phyloP scores from a whole-genome alignment of 2,888 invertebrate genomes.

The Sarcophaga carnaria region DNA sequence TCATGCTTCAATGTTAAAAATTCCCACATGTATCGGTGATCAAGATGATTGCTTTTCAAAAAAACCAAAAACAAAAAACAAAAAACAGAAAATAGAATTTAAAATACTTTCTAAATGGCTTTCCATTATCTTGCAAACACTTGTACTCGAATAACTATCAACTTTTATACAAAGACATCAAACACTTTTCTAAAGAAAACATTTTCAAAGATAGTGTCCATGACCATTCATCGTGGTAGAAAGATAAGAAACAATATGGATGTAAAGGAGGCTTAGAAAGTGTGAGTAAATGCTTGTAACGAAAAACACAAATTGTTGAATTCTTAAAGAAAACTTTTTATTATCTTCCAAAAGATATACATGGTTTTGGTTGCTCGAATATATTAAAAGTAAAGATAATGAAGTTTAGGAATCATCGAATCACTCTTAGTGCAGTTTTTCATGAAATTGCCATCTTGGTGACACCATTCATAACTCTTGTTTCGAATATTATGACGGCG shows the following conservation, averaged over 20 bases:
- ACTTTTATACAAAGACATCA: slow-evolving; percentile 37
- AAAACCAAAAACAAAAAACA: not conserved
- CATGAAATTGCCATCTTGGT: too few species aligned
- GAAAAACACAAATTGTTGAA: too few species aligned
- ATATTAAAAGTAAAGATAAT: too few species aligned
- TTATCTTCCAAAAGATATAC: too few species aligned
- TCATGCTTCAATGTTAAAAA: slow-evolving; percentile 54
- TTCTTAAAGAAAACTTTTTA: too few species aligned
- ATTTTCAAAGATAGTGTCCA: slow-evolving; percentile 51
- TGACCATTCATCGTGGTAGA: slow-evolving; percentile 17
- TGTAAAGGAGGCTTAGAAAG: not conserved
- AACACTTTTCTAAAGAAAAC: slow-evolving; percentile 24
- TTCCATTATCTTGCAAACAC: slow-evolving; percentile 12
- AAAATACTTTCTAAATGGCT: slow-evolving; percentile 21
- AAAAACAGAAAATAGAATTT: slow-evolving; percentile 25
- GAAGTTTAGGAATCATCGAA: too few species aligned
- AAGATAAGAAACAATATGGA: slow-evolving; percentile 18
- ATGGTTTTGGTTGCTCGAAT: too few species aligned
- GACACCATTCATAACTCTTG: not conserved
- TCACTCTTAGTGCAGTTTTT: too few species aligned
- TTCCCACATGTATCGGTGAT: slow-evolving; percentile 62
- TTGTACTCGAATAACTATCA: slow-evolving; percentile 11
- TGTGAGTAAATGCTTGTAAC: too few species aligned
- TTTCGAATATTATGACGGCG: not conserved
- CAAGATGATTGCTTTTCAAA: slow-evolving; percentile 65